Conservation (phyloP, 2,888 invertebrate species). For the Heliconius sara region DNA sequence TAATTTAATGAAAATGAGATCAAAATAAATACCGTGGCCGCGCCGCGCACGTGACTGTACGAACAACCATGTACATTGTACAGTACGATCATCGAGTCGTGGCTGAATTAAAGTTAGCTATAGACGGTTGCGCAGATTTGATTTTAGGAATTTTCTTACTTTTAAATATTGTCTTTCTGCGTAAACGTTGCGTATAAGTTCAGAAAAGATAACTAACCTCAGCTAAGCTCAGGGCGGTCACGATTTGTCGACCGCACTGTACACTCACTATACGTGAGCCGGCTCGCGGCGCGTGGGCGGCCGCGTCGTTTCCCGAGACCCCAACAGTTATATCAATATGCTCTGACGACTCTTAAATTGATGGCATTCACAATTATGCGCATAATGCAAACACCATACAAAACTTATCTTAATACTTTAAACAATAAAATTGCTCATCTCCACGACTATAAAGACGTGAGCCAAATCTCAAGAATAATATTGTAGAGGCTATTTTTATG, state of each 20-base stretch:
- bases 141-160: too few relatives aligned
- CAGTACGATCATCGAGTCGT: too few relatives aligned
- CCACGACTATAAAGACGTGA: not conserved
- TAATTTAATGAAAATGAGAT: conserved; percentile 30
- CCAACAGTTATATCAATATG: conserved; percentile 79
- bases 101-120: too few relatives aligned
- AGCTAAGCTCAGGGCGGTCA: too few relatives aligned
- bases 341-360: conserved; percentile 56
- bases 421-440: conserved; percentile 23
- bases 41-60: conserved; percentile 51
- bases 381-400: conserved; percentile 42
- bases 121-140: too few relatives aligned
- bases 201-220: too few relatives aligned
- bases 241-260: not conserved
- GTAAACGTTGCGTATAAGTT: too few relatives aligned
- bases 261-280: conserved; percentile 12
- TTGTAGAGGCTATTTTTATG: not conserved
- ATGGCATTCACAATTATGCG: conserved; percentile 52
- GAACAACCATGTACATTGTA: not conserved
- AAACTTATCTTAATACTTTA: conserved; percentile 37
- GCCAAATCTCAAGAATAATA: not conserved
- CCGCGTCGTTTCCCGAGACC: conserved; percentile 67
- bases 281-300: conserved; percentile 65
- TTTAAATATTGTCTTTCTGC: too few relatives aligned
- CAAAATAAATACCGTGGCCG: conserved; percentile 47